Evolutionary conservation across 1,140 invertebrate species (phyloP).

Genomic region (Chymomyza costata): DNA sequence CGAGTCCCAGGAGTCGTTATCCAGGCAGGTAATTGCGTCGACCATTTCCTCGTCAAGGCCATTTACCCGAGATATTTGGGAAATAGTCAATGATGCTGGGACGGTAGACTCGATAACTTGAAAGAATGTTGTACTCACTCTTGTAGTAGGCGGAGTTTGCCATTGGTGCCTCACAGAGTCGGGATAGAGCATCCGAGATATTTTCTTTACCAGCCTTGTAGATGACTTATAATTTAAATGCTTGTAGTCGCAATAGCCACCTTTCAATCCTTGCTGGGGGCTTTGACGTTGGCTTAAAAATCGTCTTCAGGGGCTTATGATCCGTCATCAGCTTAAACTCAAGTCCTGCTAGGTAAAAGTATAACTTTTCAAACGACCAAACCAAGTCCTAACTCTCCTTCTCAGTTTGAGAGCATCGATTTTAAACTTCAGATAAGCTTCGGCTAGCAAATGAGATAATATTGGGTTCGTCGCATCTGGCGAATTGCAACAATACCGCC

Average conservation of each 20-base stretch:
- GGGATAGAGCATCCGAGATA: constrained; percentile 68
- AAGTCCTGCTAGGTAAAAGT: constrained; percentile 47
- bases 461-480: constrained; percentile 1
- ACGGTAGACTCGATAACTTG: background rate
- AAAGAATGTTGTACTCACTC: constrained; percentile 22
- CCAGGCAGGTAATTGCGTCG: constrained; percentile 21
- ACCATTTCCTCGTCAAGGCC: constrained; percentile 24
- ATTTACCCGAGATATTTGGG: constrained; percentile 20
- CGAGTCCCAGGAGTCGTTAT: constrained; percentile 12
- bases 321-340: constrained; percentile 74
- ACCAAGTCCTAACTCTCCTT: constrained; percentile 67
- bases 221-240: constrained; percentile 56
- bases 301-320: constrained; percentile 50
- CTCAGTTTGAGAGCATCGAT: constrained; percentile 74
- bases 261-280: constrained; percentile 61
- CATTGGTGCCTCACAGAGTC: too few species aligned
- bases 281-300: constrained; percentile 47
- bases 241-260: constrained; percentile 65
- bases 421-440: constrained; percentile 67
- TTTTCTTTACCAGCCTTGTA: constrained; percentile 69
- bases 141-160: too few species aligned
- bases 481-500: constrained; percentile 46
- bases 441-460: constrained; percentile 45
- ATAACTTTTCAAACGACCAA: constrained; percentile 59
- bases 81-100: constrained; percentile 19